phyloP scores from a whole-genome alignment of 2,797 vertebrate species.

The Bufotes viridis region DNA sequence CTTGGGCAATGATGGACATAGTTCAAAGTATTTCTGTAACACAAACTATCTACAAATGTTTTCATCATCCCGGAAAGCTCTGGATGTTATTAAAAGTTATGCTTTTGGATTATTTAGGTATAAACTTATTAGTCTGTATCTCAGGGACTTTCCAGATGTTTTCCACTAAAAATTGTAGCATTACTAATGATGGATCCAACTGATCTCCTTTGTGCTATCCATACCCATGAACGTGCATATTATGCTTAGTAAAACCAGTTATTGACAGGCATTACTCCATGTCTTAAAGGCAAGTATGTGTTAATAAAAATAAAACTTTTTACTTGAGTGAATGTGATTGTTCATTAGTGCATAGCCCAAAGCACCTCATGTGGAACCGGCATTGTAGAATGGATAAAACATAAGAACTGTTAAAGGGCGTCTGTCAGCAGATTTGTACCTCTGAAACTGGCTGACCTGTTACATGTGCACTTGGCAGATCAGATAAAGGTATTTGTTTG shows the following conservation, averaged over 20 bases:
- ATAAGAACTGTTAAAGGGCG: background rate
- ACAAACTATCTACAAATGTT: constrained; percentile 9
- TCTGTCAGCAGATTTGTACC: no score
- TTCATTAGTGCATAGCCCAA: background rate
- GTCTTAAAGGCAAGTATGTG: background rate
- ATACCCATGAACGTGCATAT: background rate
- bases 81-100: background rate
- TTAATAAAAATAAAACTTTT: background rate
- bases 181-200: background rate
- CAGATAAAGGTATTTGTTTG: no score
- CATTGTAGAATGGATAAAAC: background rate
- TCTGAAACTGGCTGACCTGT: no score
- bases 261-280: background rate
- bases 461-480: no score
- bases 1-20: background rate
- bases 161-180: background rate
- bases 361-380: background rate
- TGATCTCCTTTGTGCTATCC: background rate
- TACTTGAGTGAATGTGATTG: background rate
- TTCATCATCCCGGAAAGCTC: constrained; percentile 6
- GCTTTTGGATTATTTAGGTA: constrained; percentile 5
- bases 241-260: background rate
- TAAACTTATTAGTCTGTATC: constrained; percentile 20
- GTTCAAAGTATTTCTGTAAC: constrained; percentile 5
- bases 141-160: constrained; percentile 22